These are phyloP conservation scores for Antitype chi DNA, from an alignment of 2,888 invertebrate species.

Conservation along the genomic window DNA sequence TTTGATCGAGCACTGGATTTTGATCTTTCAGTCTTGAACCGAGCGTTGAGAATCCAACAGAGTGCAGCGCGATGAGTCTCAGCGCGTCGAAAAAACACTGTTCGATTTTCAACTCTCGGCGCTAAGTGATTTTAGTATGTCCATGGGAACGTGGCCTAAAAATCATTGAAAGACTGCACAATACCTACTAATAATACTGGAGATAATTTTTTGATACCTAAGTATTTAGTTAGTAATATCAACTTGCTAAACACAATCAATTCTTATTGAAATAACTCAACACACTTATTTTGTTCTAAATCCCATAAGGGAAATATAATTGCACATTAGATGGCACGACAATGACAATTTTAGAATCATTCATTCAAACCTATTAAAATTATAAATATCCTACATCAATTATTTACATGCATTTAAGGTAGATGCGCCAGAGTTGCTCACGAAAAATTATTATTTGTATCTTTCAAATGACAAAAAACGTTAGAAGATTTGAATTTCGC, in stretches of 20 bases:
- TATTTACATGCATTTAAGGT: background rate
- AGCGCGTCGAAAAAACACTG: no score
- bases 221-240: background rate
- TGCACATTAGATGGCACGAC: background rate
- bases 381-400: constrained; percentile 2
- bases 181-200: constrained; percentile 18
- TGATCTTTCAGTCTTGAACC: no score
- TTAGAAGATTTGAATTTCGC: no score
- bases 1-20: no score
- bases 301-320: no score
- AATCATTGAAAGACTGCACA: background rate
- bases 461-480: no score
- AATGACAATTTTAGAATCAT: background rate
- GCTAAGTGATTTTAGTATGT: no score
- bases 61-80: no score
- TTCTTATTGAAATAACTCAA: background rate
- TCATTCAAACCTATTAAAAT: background rate
- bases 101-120: no score
- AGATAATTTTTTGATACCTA: background rate
- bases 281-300: background rate
- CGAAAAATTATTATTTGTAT: no score
- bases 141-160: background rate
- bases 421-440: no score
- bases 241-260: background rate
- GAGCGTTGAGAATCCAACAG: no score